Evolutionary conservation across 2,113 vertebrate species (phyloP).

Genomic region (Lepidothrix coronata): DNA sequence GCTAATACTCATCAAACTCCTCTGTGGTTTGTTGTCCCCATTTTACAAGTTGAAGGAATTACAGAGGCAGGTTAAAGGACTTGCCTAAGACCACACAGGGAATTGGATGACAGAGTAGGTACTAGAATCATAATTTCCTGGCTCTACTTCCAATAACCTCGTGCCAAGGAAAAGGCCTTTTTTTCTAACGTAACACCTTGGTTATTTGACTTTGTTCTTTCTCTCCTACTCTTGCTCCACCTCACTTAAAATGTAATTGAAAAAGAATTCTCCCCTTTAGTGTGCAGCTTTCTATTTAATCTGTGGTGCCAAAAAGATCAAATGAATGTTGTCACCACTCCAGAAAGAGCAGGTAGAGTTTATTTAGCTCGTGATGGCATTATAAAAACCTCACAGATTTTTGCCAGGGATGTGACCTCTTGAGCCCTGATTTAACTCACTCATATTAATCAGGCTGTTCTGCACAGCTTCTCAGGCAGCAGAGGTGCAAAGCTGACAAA

Average conservation of each 20-base stretch:
- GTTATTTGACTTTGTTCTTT: conserved; percentile 45
- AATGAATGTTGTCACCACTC: neutral
- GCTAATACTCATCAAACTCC: conserved; percentile 26
- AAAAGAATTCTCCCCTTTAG: neutral
- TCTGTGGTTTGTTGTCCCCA: conserved; percentile 29
- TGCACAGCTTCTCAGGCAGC: neutral
- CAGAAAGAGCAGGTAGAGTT: neutral
- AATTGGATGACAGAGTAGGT: conserved; percentile 9
- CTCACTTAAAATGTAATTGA: conserved; percentile 3
- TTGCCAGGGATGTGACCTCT: neutral
- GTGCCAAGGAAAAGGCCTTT: conserved; percentile 30
- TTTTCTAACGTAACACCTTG: conserved; percentile 31
- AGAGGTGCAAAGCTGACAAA: conserved; percentile 14
- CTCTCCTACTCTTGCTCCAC: neutral
- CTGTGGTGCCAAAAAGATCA: neutral
- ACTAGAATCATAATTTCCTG: conserved; percentile 58
- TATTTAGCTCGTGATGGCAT: conserved; percentile 37
- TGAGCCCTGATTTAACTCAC: neutral
- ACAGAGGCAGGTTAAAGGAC: conserved; percentile 44
- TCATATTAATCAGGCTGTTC: neutral
- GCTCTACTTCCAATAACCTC: conserved; percentile 7
- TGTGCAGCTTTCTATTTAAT: neutral
- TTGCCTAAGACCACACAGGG: conserved; percentile 55
- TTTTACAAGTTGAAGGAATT: conserved; percentile 43
- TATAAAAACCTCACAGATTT: neutral